Conservation (phyloP, 2,113 vertebrate genomes). For the Gallinago paraguaiae region DNA sequence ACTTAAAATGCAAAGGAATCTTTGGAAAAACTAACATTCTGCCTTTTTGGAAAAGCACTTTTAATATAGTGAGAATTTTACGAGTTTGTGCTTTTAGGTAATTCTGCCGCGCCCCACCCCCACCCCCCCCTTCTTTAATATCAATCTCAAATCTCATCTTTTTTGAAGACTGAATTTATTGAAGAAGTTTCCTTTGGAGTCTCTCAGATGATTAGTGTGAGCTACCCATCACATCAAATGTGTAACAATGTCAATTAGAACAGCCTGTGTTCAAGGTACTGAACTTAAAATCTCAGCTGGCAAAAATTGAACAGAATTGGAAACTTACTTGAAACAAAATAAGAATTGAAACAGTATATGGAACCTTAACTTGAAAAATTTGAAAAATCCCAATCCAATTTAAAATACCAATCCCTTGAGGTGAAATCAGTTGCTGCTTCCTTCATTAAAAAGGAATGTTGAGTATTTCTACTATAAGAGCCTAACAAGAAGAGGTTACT, state of each 20-base stretch:
- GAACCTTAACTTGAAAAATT: background rate
- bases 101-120: too few relatives aligned
- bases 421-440: background rate
- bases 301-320: background rate
- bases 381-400: background rate
- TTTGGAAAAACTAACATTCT: background rate
- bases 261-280: background rate
- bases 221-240: background rate
- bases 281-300: background rate
- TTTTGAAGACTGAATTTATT: background rate
- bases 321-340: background rate
- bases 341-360: background rate
- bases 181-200: background rate
- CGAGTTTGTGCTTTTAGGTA: background rate
- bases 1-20: background rate
- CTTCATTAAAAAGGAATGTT: background rate
- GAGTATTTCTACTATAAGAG: background rate
- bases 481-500: background rate
- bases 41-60: background rate
- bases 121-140: background rate
- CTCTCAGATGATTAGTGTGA: background rate
- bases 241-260: background rate
- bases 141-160: background rate
- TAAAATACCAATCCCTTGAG: background rate
- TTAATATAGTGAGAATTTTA: background rate